Percentiles rank a stretch among this genome's conserved stretches.
Evolutionary conservation across 2,888 invertebrate genomes (phyloP).

Genomic region (Lepidocyrtinus sp.): DNA sequence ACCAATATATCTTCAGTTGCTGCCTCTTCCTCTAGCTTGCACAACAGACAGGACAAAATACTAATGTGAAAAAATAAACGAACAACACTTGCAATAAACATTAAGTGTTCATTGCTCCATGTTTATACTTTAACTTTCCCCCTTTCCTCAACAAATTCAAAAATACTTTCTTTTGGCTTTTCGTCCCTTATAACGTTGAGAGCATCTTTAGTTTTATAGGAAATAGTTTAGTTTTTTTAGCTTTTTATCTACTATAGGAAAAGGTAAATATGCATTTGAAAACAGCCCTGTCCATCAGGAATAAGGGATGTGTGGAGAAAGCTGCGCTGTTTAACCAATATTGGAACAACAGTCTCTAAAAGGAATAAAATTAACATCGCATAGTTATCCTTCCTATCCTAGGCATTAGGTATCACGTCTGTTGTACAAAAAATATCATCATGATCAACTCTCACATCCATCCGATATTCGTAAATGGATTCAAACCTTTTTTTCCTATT

Average conservation of each 20-base stretch:
- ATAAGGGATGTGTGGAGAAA: no score
- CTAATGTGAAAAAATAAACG: not conserved
- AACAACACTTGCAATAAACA: conserved; percentile 56
- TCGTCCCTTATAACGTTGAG: not conserved
- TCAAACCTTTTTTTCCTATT: not conserved
- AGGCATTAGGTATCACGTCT: conserved; percentile 22
- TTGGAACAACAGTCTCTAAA: conserved; percentile 39
- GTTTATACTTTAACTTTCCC: conserved; percentile 24
- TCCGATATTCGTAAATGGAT: not conserved
- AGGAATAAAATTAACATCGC: conserved; percentile 58
- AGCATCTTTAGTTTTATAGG: conserved; percentile 8
- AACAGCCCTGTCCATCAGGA: no score
- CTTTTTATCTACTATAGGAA: conserved; percentile 7
- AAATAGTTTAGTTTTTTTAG: no score
- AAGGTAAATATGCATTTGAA: conserved; percentile 17
- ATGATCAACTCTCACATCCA: not conserved
- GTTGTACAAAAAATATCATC: not conserved
- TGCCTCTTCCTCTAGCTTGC: not conserved
- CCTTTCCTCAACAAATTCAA: conserved; percentile 37
- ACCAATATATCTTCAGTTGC: conserved; percentile 44
- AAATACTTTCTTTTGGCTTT: conserved; percentile 10
- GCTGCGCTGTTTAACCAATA: no score
- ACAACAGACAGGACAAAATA: conserved; percentile 21
- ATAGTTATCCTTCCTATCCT: conserved; percentile 47
- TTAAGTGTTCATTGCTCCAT: conserved; percentile 50